Percentiles rank a stretch among this genome's conserved stretches.
phyloP scores from a whole-genome alignment of 2,113 vertebrate genomes.

The Phycodurus eques region DNA sequence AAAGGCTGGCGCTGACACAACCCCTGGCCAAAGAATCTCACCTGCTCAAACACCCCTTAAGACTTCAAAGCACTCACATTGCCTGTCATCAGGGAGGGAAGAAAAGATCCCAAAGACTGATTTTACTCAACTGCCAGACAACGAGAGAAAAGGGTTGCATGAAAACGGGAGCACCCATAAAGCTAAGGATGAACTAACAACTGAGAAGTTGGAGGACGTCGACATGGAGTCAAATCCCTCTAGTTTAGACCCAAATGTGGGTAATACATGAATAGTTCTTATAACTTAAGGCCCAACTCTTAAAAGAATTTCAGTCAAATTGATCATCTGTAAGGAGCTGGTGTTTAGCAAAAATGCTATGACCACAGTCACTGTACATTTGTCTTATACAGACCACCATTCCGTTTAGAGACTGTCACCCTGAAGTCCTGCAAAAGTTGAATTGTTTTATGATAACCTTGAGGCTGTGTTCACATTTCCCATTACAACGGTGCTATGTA shows the following conservation, averaged over 20 bases:
- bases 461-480: background rate
- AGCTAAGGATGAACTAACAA: constrained; percentile 31
- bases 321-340: background rate
- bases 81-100: constrained; percentile 44
- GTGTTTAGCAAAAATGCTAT: background rate
- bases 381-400: background rate
- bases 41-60: constrained; percentile 39
- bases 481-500: background rate
- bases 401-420: background rate
- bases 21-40: constrained; percentile 29
- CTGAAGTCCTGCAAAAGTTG: background rate
- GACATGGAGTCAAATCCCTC: constrained; percentile 47
- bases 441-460: background rate
- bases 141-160: constrained; percentile 29
- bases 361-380: background rate
- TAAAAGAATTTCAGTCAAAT: background rate
- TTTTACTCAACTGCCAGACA: constrained; percentile 39
- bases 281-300: background rate
- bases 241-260: constrained; percentile 25
- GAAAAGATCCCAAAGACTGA: constrained; percentile 72
- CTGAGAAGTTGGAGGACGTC: constrained; percentile 48
- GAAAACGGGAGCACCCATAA: constrained; percentile 26
- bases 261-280: constrained; percentile 35
- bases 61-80: constrained; percentile 51
- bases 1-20: constrained; percentile 20